These are phyloP conservation scores for Pangasianodon gigas DNA, from an alignment of 2,113 vertebrate species.

Conservation along the genomic window DNA sequence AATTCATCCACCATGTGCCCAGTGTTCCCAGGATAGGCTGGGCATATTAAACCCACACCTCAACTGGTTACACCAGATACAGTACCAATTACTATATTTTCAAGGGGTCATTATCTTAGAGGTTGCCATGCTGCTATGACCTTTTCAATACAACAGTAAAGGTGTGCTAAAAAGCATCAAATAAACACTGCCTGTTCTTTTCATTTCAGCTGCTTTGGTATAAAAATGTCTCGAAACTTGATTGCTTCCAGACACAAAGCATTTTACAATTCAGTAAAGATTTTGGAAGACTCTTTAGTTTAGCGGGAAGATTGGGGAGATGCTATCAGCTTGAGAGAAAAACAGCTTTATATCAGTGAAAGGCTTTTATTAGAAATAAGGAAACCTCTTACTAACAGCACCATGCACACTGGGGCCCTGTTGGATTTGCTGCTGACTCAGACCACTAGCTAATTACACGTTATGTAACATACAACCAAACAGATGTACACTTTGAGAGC, in stretches of 20 bases:
- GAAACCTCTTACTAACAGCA: not conserved
- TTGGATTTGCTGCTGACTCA: constrained; percentile 36
- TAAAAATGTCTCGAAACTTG: not conserved
- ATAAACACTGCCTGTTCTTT: not conserved
- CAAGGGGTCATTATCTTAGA: not conserved
- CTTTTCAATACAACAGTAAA: not conserved
- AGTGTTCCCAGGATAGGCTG: not conserved
- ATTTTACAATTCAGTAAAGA: not conserved
- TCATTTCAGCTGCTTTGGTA: not conserved
- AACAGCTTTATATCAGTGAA: not conserved
- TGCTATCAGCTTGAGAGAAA: not conserved
- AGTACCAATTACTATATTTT: not conserved
- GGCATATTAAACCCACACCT: not conserved
- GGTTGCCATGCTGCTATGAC: not conserved
- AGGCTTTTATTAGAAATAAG: not conserved
- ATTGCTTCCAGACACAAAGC: not conserved
- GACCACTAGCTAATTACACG: constrained; percentile 28
- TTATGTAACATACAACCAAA: constrained; percentile 47
- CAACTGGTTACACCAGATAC: not conserved
- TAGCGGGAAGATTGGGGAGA: not conserved
- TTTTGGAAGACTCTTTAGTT: not conserved
- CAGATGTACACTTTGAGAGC: constrained; percentile 27
- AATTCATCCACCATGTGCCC: not conserved
- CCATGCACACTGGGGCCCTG: constrained; percentile 19
- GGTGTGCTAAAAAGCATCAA: not conserved